A percentile compares a stretch with the other conserved stretches of the same genome.
phyloP scores from a whole-genome alignment of 2,113 vertebrate genomes.

The Urocolius indicus region DNA sequence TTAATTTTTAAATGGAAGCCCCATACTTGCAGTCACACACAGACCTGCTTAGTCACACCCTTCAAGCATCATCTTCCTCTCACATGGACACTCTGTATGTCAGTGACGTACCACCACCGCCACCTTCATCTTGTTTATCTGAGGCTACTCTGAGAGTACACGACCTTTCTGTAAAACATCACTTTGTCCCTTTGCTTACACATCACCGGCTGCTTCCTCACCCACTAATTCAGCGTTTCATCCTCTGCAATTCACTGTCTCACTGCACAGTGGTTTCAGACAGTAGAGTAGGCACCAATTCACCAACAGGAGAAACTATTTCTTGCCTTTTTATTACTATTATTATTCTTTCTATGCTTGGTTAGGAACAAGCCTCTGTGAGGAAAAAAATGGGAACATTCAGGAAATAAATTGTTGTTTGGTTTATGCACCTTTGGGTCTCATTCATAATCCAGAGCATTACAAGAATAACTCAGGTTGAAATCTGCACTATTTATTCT shows the following conservation, averaged over 20 bases:
- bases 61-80: not conserved
- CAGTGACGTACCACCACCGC: too few species aligned
- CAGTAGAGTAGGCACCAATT: not conserved
- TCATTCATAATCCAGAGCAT: slow-evolving; percentile 20
- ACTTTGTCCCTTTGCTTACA: not conserved
- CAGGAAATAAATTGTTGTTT: slow-evolving; percentile 10
- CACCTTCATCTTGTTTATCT: not conserved
- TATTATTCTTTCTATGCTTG: slow-evolving; percentile 1
- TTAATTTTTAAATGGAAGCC: not conserved
- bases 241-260: not conserved
- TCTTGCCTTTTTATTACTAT: not conserved
- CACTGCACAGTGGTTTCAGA: not conserved
- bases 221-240: not conserved
- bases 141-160: not conserved
- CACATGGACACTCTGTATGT: not conserved
- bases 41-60: not conserved
- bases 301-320: not conserved
- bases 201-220: not conserved
- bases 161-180: fast-evolving
- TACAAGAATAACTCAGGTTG: slow-evolving; percentile 1
- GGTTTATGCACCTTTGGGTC: slow-evolving; percentile 38
- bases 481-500: slow-evolving; percentile 31
- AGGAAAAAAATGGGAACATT: slow-evolving; percentile 20
- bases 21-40: not conserved
- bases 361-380: not conserved